These are phyloP conservation scores for Pseudomugil tenellus DNA, from an alignment of 2,797 vertebrate genomes.

Conservation along the genomic window DNA sequence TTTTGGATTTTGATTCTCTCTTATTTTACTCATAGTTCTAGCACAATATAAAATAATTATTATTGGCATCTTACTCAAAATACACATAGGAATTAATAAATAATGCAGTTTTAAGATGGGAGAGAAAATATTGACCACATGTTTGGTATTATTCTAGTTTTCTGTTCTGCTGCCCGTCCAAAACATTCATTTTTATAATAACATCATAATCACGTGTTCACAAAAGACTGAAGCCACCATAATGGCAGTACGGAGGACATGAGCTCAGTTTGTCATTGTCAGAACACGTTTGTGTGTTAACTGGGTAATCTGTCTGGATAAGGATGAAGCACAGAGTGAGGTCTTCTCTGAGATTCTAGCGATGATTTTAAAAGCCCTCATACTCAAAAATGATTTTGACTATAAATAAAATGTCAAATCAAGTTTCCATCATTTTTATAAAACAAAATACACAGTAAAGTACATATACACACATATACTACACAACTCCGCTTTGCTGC, in stretches of 20 bases:
- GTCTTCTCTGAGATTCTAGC: neutral
- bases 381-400: neutral
- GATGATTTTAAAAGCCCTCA: neutral
- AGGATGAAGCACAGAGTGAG: neutral
- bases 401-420: too few relatives aligned
- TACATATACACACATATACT: slow-evolving; percentile 40
- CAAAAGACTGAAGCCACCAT: slow-evolving; percentile 12
- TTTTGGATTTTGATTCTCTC: neutral
- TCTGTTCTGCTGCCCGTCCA: neutral
- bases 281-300: slow-evolving; percentile 64
- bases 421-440: neutral
- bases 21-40: neutral
- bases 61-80: too few relatives aligned
- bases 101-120: neutral
- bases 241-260: slow-evolving; percentile 27
- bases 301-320: slow-evolving; percentile 51
- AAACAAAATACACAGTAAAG: slow-evolving; percentile 58
- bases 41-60: too few relatives aligned
- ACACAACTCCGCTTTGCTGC: neutral
- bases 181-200: neutral
- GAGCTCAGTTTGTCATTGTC: slow-evolving; percentile 51
- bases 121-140: neutral
- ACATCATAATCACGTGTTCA: neutral
- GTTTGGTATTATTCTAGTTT: neutral
- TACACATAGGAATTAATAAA: neutral